Evolutionary conservation across 2,797 vertebrate species (phyloP).

Genomic region (Chloroceryle inda): DNA sequence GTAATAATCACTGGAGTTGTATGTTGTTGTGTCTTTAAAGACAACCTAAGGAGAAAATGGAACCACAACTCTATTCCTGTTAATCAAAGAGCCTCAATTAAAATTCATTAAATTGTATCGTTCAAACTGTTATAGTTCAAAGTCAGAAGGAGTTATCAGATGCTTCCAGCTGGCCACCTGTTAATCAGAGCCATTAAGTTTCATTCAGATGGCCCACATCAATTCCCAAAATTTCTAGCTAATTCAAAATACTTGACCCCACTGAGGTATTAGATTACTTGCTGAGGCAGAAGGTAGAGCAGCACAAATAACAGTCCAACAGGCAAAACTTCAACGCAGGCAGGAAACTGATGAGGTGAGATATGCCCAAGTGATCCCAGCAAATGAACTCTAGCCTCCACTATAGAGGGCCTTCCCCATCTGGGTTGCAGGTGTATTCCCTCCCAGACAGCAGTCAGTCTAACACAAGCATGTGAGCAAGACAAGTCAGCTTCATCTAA

Average conservation of each 20-base stretch:
- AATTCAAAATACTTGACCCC: not conserved
- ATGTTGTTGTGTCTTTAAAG: not conserved
- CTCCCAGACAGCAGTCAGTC: not conserved
- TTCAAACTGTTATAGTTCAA: slow-evolving; percentile 6
- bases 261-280: not conserved
- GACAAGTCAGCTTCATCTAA: not conserved
- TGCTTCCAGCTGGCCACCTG: not conserved
- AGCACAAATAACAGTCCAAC: not conserved
- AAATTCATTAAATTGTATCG: not conserved
- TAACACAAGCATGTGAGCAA: not conserved
- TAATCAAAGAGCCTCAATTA: not conserved
- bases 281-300: not conserved
- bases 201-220: not conserved
- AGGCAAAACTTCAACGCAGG: not conserved
- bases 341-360: not conserved
- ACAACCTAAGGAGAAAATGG: not conserved
- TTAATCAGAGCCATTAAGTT: not conserved
- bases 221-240: not conserved
- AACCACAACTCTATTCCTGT: not conserved
- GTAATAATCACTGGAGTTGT: not conserved
- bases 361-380: not conserved
- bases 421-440: not conserved
- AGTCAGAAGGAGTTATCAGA: not conserved
- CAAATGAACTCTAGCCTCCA: not conserved
- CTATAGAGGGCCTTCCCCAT: not conserved